Base-by-base conservation (phyloP, 2,797 vertebrate genomes). In the Pipistrellus pipistrellus region DNA sequence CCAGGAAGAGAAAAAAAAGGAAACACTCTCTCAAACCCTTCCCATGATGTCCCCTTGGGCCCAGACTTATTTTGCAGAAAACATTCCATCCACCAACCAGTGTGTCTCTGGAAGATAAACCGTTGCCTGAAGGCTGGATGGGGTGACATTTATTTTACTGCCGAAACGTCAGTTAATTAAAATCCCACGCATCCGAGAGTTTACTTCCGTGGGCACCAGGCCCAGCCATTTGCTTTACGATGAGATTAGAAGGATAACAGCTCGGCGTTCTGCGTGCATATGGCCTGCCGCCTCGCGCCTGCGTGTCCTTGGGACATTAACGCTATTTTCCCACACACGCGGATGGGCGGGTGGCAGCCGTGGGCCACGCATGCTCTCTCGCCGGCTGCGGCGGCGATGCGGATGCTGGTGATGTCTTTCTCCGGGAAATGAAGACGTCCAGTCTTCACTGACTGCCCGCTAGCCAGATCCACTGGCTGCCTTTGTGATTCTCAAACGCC, bases 131-230 rank as follows among this genome's bases (percentile, higher is more conserved):
- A 94, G 96, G 82, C 30, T 38, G n/a, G 75, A 80, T n/a, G 53
- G 69, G 81, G 25, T 62, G 53, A 91, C 91, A 90, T 94, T 95
- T 93, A 81, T 87, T 96, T 96, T 94, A 82, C 62, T 80, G 93
- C 77, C 94, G 89, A 95, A 96, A 91, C 89, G 88, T 83, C 87
- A 78, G 93, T 86, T 91, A 95, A 94, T 97, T 97, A 95, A 95
- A 96, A 96, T 95, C 44, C 89, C 94, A 94, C 90, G 81, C 93
- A 92, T 95, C 82, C 76, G 85, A 78, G 81, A 82, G 84, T 95
- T 96, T 81, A 78, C 89, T 88, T 88, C 51, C 13, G 41, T 75
- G 25, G 15, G 8, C 44, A 44, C 32, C 68, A 94, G 95, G 41
- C 76, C 95, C 85, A 91, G 53, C 83, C 71, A 73, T 96, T 92